phyloP scores from a whole-genome alignment of 2,797 vertebrate genomes.

The Syngnathus rostellatus region DNA sequence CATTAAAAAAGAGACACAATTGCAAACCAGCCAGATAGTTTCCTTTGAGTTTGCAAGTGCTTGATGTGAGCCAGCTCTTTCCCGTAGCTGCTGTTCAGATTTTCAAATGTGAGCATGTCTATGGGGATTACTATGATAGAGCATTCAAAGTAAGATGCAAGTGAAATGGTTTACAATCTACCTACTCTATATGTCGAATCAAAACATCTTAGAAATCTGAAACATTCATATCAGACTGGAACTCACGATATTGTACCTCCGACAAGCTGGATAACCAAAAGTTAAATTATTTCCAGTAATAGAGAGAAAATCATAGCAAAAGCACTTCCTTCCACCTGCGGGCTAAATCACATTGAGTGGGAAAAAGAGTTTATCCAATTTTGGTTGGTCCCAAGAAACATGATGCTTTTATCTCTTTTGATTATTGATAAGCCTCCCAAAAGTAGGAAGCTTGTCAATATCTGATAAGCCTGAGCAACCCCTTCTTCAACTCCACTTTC shows the following conservation, averaged over 20 bases:
- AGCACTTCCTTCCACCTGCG: background rate
- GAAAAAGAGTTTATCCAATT: background rate
- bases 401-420: background rate
- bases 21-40: background rate
- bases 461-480: constrained; percentile 15
- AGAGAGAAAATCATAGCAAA: background rate
- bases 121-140: background rate
- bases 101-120: background rate
- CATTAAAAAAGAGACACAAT: background rate
- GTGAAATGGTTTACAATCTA: background rate
- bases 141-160: background rate
- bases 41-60: background rate
- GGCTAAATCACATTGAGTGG: background rate
- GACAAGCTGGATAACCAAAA: background rate
- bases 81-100: background rate
- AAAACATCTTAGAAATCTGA: background rate
- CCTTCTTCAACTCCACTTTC: constrained; percentile 4
- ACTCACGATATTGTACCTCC: background rate
- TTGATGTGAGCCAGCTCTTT: background rate
- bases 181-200: background rate
- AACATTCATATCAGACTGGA: background rate
- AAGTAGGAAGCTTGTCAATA: constrained; percentile 5
- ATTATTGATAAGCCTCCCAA: background rate
- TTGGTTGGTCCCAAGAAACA: background rate
- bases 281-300: background rate